These are phyloP conservation scores for Parauchenoglanis ngamensis DNA, from an alignment of 2,797 vertebrate genomes.

Conservation along the genomic window DNA sequence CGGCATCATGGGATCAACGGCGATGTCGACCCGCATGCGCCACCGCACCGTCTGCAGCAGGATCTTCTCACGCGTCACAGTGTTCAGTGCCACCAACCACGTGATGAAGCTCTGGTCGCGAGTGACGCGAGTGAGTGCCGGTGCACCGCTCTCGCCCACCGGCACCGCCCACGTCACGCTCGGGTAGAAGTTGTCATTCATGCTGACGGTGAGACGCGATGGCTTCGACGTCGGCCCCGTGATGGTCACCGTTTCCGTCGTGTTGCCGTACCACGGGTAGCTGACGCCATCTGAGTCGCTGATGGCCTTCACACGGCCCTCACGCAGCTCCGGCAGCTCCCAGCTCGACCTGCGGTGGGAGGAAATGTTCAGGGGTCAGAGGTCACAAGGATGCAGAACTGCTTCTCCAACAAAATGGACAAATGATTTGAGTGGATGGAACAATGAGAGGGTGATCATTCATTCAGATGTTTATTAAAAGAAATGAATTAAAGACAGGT, in stretches of 20 bases:
- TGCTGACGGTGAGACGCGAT: slow-evolving; percentile 94
- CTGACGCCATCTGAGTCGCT: slow-evolving; percentile 98
- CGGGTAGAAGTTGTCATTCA: slow-evolving; percentile 99
- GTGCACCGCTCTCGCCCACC: slow-evolving; percentile 95
- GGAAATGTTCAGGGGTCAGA: slow-evolving; percentile 8
- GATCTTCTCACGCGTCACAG: slow-evolving; percentile 94
- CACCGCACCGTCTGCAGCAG: slow-evolving; percentile 96
- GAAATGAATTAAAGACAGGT: background rate
- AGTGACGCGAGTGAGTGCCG: slow-evolving; percentile 94
- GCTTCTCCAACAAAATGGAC: slow-evolving; percentile 2
- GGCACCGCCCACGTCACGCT: slow-evolving; percentile 99
- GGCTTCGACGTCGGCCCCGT: slow-evolving; percentile 94
- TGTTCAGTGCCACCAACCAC: slow-evolving; percentile 98
- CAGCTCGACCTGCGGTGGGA: slow-evolving; percentile 88
- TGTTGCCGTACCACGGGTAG: slow-evolving; percentile 99
- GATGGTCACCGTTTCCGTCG: slow-evolving; percentile 95
- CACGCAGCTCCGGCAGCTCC: slow-evolving; percentile 95
- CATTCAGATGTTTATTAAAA: slow-evolving; percentile 2
- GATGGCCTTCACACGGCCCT: slow-evolving; percentile 97
- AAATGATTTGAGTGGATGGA: slow-evolving; percentile 1
- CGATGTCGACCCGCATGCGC: slow-evolving; percentile 98
- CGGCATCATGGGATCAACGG: slow-evolving; percentile 91
- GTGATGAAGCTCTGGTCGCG: slow-evolving; percentile 99
- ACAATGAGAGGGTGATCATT: background rate
- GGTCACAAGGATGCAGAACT: background rate